Evolutionary conservation across 1,140 invertebrate genomes (phyloP).

Genomic region (Mizuhopecten yessoensis): DNA sequence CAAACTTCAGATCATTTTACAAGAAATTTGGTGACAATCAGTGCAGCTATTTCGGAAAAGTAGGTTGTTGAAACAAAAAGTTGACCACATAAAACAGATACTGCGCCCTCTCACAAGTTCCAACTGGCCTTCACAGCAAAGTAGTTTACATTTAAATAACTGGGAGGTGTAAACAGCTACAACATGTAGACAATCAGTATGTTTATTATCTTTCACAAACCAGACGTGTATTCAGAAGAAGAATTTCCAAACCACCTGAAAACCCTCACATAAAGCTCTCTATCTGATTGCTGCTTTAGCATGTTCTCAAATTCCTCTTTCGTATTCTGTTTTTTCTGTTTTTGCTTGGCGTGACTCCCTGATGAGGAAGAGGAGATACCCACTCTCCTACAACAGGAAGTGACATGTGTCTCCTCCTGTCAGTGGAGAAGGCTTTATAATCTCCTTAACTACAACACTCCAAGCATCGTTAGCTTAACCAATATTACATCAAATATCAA

Average conservation of each 20-base stretch:
- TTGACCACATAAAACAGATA: too few species aligned
- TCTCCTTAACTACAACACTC: neutral
- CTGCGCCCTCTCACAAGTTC: neutral
- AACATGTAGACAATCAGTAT: neutral
- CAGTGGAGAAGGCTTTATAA: neutral
- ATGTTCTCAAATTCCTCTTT: neutral
- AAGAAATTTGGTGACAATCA: too few species aligned
- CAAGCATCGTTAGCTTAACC: neutral
- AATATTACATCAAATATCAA: too few species aligned
- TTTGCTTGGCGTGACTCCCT: neutral
- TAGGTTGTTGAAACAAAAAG: too few species aligned
- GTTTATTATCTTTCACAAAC: neutral
- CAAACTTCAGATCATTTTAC: too few species aligned
- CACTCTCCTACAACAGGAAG: neutral
- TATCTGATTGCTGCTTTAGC: neutral
- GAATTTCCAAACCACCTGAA: neutral
- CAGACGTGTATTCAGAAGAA: neutral
- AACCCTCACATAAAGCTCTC: neutral
- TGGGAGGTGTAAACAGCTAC: neutral
- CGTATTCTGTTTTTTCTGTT: conserved; percentile 20
- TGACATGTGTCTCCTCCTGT: neutral
- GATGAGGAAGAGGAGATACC: neutral
- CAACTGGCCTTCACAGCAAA: neutral
- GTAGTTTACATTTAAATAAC: neutral
- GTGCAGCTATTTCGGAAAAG: too few species aligned